Conservation (phyloP, 2,113 vertebrate species). For the Anser brachyrhynchus region DNA sequence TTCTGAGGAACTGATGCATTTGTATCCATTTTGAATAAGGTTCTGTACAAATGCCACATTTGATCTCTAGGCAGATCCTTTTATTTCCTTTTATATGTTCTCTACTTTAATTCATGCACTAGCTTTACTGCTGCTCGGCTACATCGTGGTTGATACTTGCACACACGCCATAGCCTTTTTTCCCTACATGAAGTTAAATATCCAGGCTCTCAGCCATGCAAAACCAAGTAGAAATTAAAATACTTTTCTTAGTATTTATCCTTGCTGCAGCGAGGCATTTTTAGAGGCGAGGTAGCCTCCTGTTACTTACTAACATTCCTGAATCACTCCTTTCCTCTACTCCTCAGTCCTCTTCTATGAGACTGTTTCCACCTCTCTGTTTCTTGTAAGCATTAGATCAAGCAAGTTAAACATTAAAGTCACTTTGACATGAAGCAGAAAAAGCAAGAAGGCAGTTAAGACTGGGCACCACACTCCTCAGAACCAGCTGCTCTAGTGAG, state of each 20-base stretch:
- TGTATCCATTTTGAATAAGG: slow-evolving; percentile 81
- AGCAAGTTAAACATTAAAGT: slow-evolving; percentile 31
- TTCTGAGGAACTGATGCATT: slow-evolving; percentile 79
- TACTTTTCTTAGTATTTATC: neutral
- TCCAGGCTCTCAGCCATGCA: slow-evolving; percentile 31
- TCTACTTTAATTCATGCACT: slow-evolving; percentile 69
- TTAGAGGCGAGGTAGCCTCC: neutral
- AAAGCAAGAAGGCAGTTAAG: slow-evolving; percentile 3
- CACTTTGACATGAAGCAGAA: slow-evolving; percentile 32
- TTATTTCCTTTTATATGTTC: slow-evolving; percentile 71
- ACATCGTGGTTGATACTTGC: slow-evolving; percentile 11
- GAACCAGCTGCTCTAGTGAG: neutral
- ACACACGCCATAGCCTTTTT: slow-evolving; percentile 41
- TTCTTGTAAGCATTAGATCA: slow-evolving; percentile 34
- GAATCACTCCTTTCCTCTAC: neutral
- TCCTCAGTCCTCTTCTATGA: neutral
- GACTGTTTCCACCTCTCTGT: neutral
- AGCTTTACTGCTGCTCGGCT: slow-evolving; percentile 55
- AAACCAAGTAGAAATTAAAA: slow-evolving; percentile 31
- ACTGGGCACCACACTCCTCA: neutral
- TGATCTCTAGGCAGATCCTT: slow-evolving; percentile 75
- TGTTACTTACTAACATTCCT: neutral
- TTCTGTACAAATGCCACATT: slow-evolving; percentile 75
- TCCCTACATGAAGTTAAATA: slow-evolving; percentile 37
- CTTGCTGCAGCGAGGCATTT: neutral